A percentile compares a stretch with the other conserved stretches of the same genome.
Evolutionary conservation across 1,140 invertebrate genomes (phyloP).

Genomic region (Monomorium pharaonis): DNA sequence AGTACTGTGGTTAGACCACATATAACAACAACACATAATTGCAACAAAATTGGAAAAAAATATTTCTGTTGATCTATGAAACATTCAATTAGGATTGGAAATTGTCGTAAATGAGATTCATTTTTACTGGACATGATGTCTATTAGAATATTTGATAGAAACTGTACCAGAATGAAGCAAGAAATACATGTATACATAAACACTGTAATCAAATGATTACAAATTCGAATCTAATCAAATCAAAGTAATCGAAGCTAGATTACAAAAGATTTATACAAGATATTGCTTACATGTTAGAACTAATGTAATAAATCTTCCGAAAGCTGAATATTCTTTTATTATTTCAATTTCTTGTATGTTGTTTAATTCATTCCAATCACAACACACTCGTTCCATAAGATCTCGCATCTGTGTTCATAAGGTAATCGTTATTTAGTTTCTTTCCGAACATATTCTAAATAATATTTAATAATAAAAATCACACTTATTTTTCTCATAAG

Average conservation of each 20-base stretch:
- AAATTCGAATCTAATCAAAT: not conserved
- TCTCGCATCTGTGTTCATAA: not conserved
- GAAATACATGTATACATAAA: not conserved
- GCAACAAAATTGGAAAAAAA: slow-evolving; percentile 42
- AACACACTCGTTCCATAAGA: not conserved
- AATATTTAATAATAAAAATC: not conserved
- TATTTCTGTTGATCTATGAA: slow-evolving; percentile 32
- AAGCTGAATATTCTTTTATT: slow-evolving; percentile 29
- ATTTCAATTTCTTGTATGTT: slow-evolving; percentile 23
- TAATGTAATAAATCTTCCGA: slow-evolving; percentile 18
- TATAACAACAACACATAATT: fast-evolving
- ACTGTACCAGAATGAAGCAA: not conserved
- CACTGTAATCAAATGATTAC: not conserved
- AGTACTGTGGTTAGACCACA: slow-evolving; percentile 28
- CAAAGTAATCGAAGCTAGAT: not conserved
- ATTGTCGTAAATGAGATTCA: not conserved
- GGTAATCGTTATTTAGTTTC: not conserved
- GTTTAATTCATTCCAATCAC: slow-evolving; percentile 28
- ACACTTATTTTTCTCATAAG: too few species aligned
- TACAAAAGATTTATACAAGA: not conserved
- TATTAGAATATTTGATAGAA: not conserved
- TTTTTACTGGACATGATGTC: not conserved
- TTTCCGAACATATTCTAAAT: not conserved
- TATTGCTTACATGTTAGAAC: slow-evolving; percentile 3
- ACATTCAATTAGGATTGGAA: not conserved